Conservation (phyloP, 2,797 vertebrate genomes). For the Clarias pachynema region DNA sequence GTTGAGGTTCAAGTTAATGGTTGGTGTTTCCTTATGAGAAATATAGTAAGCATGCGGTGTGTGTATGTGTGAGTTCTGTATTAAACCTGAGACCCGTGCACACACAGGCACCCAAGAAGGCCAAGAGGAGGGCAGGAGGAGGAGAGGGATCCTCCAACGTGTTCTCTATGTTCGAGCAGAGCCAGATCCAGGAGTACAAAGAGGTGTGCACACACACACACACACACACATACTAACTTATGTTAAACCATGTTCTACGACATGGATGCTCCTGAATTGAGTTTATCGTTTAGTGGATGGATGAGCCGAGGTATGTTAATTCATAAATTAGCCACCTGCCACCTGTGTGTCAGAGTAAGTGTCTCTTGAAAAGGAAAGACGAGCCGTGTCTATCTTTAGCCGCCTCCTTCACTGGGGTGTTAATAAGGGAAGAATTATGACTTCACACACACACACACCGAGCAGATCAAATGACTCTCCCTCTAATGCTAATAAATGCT, state of each 20-base stretch:
- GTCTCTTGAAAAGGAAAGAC: slow-evolving; percentile 21
- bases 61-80: neutral
- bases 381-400: slow-evolving; percentile 29
- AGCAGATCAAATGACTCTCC: slow-evolving; percentile 17
- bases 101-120: slow-evolving; percentile 88
- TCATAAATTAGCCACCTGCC: neutral
- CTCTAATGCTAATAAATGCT: slow-evolving; percentile 54
- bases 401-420: neutral
- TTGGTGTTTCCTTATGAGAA: neutral
- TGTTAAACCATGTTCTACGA: neutral
- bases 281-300: neutral
- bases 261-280: neutral
- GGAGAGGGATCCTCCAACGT: slow-evolving; percentile 79
- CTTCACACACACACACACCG: neutral
- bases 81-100: slow-evolving; percentile 44
- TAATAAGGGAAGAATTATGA: slow-evolving; percentile 15
- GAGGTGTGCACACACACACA: slow-evolving; percentile 65
- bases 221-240: neutral
- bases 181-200: slow-evolving; percentile 84
- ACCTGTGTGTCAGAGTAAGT: neutral
- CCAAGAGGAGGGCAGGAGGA: slow-evolving; percentile 84
- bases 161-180: slow-evolving; percentile 84
- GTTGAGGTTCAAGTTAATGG: neutral
- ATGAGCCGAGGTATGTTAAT: neutral
- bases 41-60: neutral